phyloP scores from a whole-genome alignment of 1,140 invertebrate genomes.

The Pygmarrhopalites habei region DNA sequence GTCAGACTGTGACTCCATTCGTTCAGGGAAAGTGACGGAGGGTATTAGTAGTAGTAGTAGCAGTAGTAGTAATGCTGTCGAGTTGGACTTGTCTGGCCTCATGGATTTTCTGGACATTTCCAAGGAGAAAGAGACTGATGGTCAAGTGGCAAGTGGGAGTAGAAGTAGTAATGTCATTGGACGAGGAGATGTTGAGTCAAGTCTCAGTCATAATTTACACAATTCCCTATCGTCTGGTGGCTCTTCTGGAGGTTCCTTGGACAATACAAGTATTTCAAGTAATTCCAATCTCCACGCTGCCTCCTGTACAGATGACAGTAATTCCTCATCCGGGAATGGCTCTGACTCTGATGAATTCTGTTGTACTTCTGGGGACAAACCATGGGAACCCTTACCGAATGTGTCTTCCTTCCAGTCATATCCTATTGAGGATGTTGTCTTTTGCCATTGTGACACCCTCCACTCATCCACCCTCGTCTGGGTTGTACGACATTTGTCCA shows the following conservation, averaged over 20 bases:
- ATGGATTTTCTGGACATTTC: conserved; percentile 35
- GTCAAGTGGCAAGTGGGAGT: not conserved
- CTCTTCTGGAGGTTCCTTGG: conserved; percentile 23
- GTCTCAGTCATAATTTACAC: not conserved
- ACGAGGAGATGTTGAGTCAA: not conserved
- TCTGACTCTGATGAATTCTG: conserved; percentile 39
- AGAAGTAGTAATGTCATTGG: too few species aligned
- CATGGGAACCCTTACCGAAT: conserved; percentile 36
- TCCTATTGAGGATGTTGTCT: conserved; percentile 37
- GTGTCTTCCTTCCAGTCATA: conserved; percentile 37
- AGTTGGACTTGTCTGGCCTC: conserved; percentile 27
- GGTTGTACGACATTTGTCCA: conserved; percentile 34
- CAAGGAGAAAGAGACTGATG: conserved; percentile 29
- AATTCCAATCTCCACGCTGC: conserved; percentile 28
- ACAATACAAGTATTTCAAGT: conserved; percentile 35
- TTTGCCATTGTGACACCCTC: conserved; percentile 36
- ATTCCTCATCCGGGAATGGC: conserved; percentile 37
- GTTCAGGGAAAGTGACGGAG: conserved; percentile 28
- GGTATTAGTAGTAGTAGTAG: too few species aligned
- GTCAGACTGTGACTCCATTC: conserved; percentile 37
- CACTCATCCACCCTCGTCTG: conserved; percentile 34
- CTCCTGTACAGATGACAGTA: conserved; percentile 25
- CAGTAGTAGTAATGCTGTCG: too few species aligned
- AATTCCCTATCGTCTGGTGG: conserved; percentile 22
- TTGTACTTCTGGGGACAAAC: conserved; percentile 11